Evolutionary conservation across 2,797 vertebrate genomes (phyloP).

Genomic region (Pangasius sanitwongsei): DNA sequence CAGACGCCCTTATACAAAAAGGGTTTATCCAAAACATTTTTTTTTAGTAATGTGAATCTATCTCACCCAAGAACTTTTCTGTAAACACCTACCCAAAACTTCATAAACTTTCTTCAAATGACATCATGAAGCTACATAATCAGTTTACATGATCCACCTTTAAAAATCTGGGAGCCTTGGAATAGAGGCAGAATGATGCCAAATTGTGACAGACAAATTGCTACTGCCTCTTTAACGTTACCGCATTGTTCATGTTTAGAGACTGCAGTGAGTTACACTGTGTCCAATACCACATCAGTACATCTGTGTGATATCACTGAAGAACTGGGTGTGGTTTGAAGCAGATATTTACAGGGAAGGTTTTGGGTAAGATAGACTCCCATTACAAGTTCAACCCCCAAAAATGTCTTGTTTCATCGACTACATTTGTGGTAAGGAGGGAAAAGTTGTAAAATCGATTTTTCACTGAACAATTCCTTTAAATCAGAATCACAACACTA

Average conservation of each 20-base stretch:
- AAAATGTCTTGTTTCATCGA: background rate
- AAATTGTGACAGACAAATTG: background rate
- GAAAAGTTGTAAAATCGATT: background rate
- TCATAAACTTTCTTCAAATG: background rate
- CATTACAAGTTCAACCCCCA: background rate
- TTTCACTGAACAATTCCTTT: background rate
- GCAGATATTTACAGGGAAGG: background rate
- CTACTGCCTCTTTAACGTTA: background rate
- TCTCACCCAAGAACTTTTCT: background rate
- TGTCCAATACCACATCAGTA: background rate
- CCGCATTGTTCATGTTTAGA: background rate
- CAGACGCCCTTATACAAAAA: background rate
- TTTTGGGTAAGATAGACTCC: background rate
- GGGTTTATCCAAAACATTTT: background rate
- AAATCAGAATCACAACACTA: background rate
- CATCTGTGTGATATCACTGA: background rate
- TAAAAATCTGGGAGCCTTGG: background rate
- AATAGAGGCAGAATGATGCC: background rate
- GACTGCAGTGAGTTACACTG: background rate
- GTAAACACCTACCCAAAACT: background rate
- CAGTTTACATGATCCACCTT: background rate
- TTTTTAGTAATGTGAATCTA: background rate
- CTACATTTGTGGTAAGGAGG: background rate
- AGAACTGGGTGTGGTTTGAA: background rate
- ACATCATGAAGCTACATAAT: background rate